Evolutionary conservation across 2,888 invertebrate genomes (phyloP), one percentile per base, ranked within the genome.

Genomic region (Aromia moschata): DNA sequence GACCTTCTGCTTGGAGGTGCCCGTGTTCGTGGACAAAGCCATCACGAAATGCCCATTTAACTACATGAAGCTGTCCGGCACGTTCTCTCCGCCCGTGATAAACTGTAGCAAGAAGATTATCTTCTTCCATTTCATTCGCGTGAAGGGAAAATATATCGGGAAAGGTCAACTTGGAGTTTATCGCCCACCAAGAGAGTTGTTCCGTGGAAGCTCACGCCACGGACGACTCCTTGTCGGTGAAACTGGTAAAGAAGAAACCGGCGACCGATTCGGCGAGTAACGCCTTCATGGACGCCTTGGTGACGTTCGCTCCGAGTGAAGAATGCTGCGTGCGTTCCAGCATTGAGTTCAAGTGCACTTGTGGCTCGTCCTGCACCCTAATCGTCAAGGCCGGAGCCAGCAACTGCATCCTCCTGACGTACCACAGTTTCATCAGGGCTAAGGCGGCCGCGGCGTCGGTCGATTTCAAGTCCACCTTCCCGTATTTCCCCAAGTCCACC

Each of bases 1-100:
- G 7, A 58, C 56, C 11, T 78, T 69, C 33, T 44, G 37, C 1
- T 55, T 67, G 12, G 70, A 76, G 51, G 60, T 77, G 1, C 79
- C 81, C 2, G 77, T 82, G 58, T 78, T 76, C 33, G 59, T 82
- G 0, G 65, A 65, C 33, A 68, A 72, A n/a, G 71, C 76, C 58
- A 60, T 68, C 10, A 67, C 76, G 4, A 72, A 69, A 1, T 56
- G 56, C 15, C 62, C 76, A 10, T 82, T 79, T 53, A 82, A 80
- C 64, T 74, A 72, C 64, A 53, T 82, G 17, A 67, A 59, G 37
- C 53, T 82, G 1, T 46, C 56, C 1, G 82, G 79, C 11, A 47
- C 49, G 5, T 71, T 74, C 60, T 65, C 68, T 1, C 49, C 20
- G 11, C 72, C 77, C 1, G 59, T 54, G 1, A 79, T 82, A 10